Conservation (phyloP, 2,888 invertebrate species). For the Anagyrus pseudococci region DNA sequence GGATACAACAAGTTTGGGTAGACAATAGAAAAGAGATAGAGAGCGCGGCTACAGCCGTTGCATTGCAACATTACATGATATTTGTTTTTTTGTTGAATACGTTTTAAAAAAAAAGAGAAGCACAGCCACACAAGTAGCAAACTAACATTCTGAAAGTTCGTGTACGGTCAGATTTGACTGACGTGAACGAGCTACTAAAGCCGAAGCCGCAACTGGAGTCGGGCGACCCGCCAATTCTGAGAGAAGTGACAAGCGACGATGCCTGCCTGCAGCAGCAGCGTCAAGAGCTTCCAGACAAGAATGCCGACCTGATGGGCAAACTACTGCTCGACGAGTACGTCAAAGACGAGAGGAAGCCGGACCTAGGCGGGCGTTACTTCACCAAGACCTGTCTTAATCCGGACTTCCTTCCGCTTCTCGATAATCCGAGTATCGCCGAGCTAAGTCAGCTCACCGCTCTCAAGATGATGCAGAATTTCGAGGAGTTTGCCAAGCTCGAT, state of each 20-base stretch:
- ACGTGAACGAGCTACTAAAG: not conserved
- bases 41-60: too few species aligned
- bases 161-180: slow-evolving; percentile 8
- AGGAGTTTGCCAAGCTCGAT: slow-evolving; percentile 8
- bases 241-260: not conserved
- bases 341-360: not conserved
- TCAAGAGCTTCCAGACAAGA: too few species aligned
- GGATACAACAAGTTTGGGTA: too few species aligned
- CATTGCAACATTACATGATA: too few species aligned
- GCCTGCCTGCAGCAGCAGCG: not conserved
- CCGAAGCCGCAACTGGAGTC: slow-evolving; percentile 9
- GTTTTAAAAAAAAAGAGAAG: slow-evolving; percentile 1
- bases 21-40: too few species aligned
- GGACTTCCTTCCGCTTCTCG: not conserved
- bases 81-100: too few species aligned
- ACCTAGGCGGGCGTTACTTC: not conserved
- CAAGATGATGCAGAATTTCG: slow-evolving; percentile 28
- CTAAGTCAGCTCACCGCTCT: slow-evolving; percentile 20
- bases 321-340: slow-evolving; percentile 2
- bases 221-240: slow-evolving; percentile 2
- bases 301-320: not conserved
- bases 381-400: too few species aligned
- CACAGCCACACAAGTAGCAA: not conserved
- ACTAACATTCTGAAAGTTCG: not conserved
- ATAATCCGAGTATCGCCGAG: slow-evolving; percentile 16